Conservation (phyloP, 2,888 invertebrate genomes). For the Drosophila sordidula region DNA sequence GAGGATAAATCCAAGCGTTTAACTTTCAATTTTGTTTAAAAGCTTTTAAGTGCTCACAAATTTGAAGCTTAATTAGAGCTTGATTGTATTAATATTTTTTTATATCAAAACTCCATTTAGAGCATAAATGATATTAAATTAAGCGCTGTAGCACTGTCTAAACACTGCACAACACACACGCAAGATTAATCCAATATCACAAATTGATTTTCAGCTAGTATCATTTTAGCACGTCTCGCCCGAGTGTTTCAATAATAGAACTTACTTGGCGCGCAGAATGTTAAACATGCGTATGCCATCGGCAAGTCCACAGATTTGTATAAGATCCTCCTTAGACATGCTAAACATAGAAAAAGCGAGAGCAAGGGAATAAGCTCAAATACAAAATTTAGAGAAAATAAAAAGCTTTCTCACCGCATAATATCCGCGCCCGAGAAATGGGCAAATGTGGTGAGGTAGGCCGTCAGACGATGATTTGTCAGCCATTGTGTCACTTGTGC, state of each 20-base stretch:
- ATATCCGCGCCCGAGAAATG: constrained; percentile 96
- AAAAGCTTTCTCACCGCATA: constrained; percentile 86
- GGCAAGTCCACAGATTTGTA: constrained; percentile 96
- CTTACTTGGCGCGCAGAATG: constrained; percentile 93
- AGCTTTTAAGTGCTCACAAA: too few relatives aligned
- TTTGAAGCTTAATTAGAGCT: too few relatives aligned
- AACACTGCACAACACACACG: background rate
- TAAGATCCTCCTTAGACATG: constrained; percentile 95
- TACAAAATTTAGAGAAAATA: background rate
- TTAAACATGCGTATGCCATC: constrained; percentile 97
- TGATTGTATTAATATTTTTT: too few relatives aligned
- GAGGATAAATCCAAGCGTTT: too few relatives aligned
- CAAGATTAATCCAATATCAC: background rate
- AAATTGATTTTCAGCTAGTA: constrained; percentile 25
- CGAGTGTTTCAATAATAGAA: constrained; percentile 6
- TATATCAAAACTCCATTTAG: too few relatives aligned
- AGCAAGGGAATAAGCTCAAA: constrained; percentile 1
- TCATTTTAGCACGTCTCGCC: constrained; percentile 12
- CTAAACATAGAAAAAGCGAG: constrained; percentile 79
- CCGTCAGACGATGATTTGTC: constrained; percentile 90
- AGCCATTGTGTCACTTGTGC: constrained; percentile 93
- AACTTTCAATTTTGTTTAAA: too few relatives aligned
- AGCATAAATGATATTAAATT: too few relatives aligned
- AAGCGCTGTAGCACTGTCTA: too few relatives aligned
- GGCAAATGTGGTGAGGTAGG: constrained; percentile 91